Evolutionary conservation across 2,888 invertebrate species (phyloP).

Genomic region (Agelastica alni): DNA sequence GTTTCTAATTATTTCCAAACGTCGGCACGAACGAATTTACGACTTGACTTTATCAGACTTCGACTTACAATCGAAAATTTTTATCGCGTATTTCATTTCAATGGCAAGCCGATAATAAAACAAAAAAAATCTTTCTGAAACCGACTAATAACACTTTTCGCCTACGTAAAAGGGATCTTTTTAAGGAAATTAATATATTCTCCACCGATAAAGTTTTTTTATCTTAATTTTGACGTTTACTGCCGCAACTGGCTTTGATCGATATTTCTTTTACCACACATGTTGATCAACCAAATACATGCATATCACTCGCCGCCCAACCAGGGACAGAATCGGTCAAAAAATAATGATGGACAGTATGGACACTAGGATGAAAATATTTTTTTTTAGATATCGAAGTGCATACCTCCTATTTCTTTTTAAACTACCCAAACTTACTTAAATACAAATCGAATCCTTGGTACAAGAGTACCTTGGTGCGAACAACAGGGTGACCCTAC

Average conservation of each 20-base stretch:
- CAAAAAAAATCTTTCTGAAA: constrained; percentile 7
- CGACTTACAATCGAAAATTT: constrained; percentile 6
- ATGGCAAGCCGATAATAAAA: constrained; percentile 15
- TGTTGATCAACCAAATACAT: no score
- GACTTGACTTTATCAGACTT: constrained; percentile 8
- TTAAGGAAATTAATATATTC: constrained; percentile 11
- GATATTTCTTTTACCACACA: no score
- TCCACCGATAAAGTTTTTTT: constrained; percentile 9
- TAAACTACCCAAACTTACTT: no score
- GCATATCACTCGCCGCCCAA: no score
- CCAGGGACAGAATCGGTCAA: no score
- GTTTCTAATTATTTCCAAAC: constrained; percentile 13
- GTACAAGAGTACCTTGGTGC: no score
- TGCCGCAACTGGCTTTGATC: background rate
- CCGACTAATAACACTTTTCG: constrained; percentile 15
- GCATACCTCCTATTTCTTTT: no score
- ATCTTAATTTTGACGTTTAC: background rate
- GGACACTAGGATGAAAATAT: no score
- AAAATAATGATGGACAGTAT: no score
- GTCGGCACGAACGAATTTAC: constrained; percentile 2
- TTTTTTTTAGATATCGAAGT: no score
- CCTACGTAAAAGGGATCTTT: constrained; percentile 8
- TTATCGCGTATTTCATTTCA: constrained; percentile 20
- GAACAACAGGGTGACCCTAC: no score
- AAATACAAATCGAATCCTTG: no score